Evolutionary conservation across 2,797 vertebrate species (phyloP).

Genomic region (Neosalanx taihuensis): DNA sequence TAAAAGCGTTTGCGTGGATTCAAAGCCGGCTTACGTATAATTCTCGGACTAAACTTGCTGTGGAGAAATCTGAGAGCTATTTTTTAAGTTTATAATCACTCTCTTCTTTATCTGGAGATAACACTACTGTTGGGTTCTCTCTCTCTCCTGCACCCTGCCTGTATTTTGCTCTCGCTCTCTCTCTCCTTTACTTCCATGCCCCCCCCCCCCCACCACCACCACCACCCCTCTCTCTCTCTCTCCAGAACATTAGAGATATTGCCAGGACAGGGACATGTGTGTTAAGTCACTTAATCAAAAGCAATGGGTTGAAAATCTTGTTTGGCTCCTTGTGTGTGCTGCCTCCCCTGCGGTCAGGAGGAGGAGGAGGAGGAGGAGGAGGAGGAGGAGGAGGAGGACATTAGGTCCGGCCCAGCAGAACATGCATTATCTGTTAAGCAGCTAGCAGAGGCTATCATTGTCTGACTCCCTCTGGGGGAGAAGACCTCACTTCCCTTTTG

Average conservation of each 20-base stretch:
- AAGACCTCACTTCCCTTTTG: conserved; percentile 30
- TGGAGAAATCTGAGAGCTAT: neutral
- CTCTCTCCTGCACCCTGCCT: no score
- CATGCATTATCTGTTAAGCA: conserved; percentile 85
- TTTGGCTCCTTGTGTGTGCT: conserved; percentile 79
- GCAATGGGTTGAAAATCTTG: conserved; percentile 85
- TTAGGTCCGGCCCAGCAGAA: conserved; percentile 75
- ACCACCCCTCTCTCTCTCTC: neutral
- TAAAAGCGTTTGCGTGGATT: conserved; percentile 15
- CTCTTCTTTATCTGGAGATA: conserved; percentile 4
- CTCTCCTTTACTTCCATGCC: no score
- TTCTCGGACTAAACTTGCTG: conserved; percentile 14
- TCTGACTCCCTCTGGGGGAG: conserved; percentile 80
- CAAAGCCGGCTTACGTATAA: conserved; percentile 15
- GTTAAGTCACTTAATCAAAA: conserved; percentile 84
- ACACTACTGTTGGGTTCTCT: no score
- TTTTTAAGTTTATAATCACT: conserved; percentile 15
- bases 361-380: conserved; percentile 61
- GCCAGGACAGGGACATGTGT: conserved; percentile 74
- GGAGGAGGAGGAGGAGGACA: conserved; percentile 72
- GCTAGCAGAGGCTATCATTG: conserved; percentile 79
- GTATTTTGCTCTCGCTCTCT: no score
- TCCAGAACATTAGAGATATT: conserved; percentile 9
- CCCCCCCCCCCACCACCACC: neutral
- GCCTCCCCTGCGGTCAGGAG: conserved; percentile 70